A percentile compares a stretch with the other conserved stretches of the same genome.
Conservation (phyloP, 1,140 invertebrate species). For the Vollenhovia emeryi region DNA sequence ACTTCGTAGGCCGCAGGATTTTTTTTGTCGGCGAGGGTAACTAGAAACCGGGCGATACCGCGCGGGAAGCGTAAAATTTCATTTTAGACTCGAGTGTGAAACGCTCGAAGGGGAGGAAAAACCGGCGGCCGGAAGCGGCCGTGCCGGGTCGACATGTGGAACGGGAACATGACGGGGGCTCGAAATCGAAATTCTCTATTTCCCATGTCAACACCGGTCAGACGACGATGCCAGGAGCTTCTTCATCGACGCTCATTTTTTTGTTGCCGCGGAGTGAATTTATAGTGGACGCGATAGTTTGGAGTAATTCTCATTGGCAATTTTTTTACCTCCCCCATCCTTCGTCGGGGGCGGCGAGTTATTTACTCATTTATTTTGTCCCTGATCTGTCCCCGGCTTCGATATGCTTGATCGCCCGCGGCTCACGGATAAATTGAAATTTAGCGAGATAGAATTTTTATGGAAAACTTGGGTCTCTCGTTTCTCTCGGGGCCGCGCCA, state of each 20-base stretch:
- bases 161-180: not conserved
- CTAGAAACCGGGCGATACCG: not conserved
- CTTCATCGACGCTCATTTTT: not conserved
- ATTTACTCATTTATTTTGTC: slow-evolving; percentile 33
- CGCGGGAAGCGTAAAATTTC: slow-evolving; percentile 45
- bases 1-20: slow-evolving; percentile 1
- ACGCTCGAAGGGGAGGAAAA: not conserved
- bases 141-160: not conserved
- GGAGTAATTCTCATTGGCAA: not conserved
- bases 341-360: not conserved
- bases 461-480: slow-evolving; percentile 20
- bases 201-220: slow-evolving; percentile 1
- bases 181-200: slow-evolving; percentile 18
- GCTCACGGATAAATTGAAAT: slow-evolving; percentile 37
- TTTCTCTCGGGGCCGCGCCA: not conserved
- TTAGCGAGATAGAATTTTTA: slow-evolving; percentile 48
- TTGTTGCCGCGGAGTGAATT: not conserved
- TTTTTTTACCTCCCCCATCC: not conserved
- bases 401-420: slow-evolving; percentile 29
- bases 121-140: not conserved
- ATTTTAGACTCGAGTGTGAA: slow-evolving; percentile 18
- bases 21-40: slow-evolving; percentile 16
- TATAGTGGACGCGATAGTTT: not conserved
- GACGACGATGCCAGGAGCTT: slow-evolving; percentile 4
- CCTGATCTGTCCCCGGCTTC: not conserved